Evolutionary conservation across 2,113 vertebrate species (phyloP).

Genomic region (Alligator mississippiensis): DNA sequence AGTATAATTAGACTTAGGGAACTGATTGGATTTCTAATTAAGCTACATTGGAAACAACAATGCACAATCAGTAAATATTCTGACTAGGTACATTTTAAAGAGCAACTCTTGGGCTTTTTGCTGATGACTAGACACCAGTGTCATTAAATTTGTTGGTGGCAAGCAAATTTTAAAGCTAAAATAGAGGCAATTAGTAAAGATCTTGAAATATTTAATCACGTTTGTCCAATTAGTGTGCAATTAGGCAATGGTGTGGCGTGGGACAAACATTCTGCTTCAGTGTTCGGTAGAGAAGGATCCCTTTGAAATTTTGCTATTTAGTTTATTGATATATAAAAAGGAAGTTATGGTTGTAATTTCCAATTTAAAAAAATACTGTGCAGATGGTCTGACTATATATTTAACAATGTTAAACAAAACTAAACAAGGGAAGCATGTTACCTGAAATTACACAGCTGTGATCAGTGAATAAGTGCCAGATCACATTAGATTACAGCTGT

Average conservation of each 20-base stretch:
- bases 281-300: slow-evolving; percentile 89
- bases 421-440: slow-evolving; percentile 87
- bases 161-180: slow-evolving; percentile 98
- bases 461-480: slow-evolving; percentile 83
- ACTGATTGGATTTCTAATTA: slow-evolving; percentile 93
- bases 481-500: slow-evolving; percentile 85
- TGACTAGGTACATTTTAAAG: slow-evolving; percentile 92
- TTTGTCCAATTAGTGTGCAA: slow-evolving; percentile 99
- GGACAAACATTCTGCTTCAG: slow-evolving; percentile 91
- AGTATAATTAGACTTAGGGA: slow-evolving; percentile 90
- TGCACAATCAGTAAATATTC: slow-evolving; percentile 91
- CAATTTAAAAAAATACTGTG: slow-evolving; percentile 89
- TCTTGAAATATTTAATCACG: slow-evolving; percentile 99
- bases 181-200: slow-evolving; percentile 99
- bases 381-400: slow-evolving; percentile 90
- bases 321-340: slow-evolving; percentile 92
- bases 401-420: slow-evolving; percentile 90
- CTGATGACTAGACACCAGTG: slow-evolving; percentile 91
- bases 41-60: slow-evolving; percentile 90
- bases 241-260: slow-evolving; percentile 96
- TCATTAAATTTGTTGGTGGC: slow-evolving; percentile 92
- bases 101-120: slow-evolving; percentile 91
- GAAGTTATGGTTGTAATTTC: slow-evolving; percentile 90
- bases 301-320: slow-evolving; percentile 89
- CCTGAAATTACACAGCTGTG: slow-evolving; percentile 89